Evolutionary conservation across 2,888 invertebrate genomes (phyloP).

Genomic region (Latheticus oryzae): DNA sequence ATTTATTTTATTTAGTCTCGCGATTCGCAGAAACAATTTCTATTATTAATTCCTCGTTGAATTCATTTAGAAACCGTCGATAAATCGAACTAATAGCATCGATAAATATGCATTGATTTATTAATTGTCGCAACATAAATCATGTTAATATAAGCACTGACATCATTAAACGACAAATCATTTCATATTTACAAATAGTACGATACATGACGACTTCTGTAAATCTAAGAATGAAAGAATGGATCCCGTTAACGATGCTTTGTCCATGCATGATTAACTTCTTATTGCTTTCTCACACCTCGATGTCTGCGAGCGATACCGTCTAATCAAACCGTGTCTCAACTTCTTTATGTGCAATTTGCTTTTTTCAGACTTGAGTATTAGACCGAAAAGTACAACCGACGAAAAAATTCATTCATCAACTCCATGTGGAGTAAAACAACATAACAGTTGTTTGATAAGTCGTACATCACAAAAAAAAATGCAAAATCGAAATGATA

Average conservation of each 20-base stretch:
- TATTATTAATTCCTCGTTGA: slow-evolving; percentile 46
- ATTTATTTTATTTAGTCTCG: slow-evolving; percentile 15
- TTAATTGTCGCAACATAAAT: slow-evolving; percentile 53
- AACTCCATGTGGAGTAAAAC: slow-evolving; percentile 22
- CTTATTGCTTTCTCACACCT: slow-evolving; percentile 60
- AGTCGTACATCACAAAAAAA: too few relatives aligned
- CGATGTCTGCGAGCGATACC: slow-evolving; percentile 50
- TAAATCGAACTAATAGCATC: slow-evolving; percentile 50
- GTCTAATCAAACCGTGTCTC: slow-evolving; percentile 53
- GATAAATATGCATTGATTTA: slow-evolving; percentile 57
- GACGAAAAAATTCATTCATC: slow-evolving; percentile 51
- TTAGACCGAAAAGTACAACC: slow-evolving; percentile 52
- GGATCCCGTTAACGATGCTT: slow-evolving; percentile 52
- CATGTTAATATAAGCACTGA: slow-evolving; percentile 56
- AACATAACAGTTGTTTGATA: slow-evolving; percentile 25
- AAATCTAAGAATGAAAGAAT: slow-evolving; percentile 46
- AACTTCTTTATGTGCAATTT: slow-evolving; percentile 53
- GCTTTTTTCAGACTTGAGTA: slow-evolving; percentile 48
- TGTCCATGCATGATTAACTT: slow-evolving; percentile 58
- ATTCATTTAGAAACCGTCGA: slow-evolving; percentile 52
- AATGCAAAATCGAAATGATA: too few relatives aligned
- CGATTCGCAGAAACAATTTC: slow-evolving; percentile 43
- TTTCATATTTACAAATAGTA: slow-evolving; percentile 53
- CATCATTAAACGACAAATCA: slow-evolving; percentile 57
- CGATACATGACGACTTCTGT: slow-evolving; percentile 43